Evolutionary conservation across 2,888 invertebrate genomes (phyloP).

Genomic region (Polylopha cassiicola): DNA sequence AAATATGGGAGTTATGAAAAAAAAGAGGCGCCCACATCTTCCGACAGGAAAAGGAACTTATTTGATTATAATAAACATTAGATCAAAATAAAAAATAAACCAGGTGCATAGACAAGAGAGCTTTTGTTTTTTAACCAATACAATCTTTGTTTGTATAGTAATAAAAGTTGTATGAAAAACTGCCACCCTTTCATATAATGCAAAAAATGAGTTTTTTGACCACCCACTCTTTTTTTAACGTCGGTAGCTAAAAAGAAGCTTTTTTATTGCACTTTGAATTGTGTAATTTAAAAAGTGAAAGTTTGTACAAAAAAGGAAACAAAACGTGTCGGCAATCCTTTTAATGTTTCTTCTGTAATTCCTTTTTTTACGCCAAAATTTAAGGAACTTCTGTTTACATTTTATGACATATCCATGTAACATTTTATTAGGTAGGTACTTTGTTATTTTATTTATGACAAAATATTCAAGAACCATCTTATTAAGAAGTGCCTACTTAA

Average conservation of each 20-base stretch:
- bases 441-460: too few species aligned
- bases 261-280: conserved; percentile 36
- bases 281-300: conserved; percentile 57
- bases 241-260: conserved; percentile 43
- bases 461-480: too few species aligned
- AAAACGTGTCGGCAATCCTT: conserved; percentile 19
- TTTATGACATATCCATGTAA: too few species aligned
- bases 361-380: too few species aligned
- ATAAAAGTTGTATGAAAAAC: conserved; percentile 43
- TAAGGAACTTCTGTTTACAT: too few species aligned
- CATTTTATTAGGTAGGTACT: too few species aligned
- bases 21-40: conserved; percentile 64
- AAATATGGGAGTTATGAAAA: conserved; percentile 37
- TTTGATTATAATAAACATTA: conserved; percentile 74
- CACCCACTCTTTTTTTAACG: conserved; percentile 37
- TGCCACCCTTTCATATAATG: conserved; percentile 47
- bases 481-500: too few species aligned
- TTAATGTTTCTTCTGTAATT: not conserved
- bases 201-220: conserved; percentile 38
- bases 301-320: conserved; percentile 32
- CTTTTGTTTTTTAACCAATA: conserved; percentile 52
- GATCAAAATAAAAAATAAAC: conserved; percentile 55
- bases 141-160: conserved; percentile 58
- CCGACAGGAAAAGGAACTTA: conserved; percentile 74
- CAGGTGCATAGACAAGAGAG: conserved; percentile 57